Percentiles rank a stretch among this genome's conserved stretches.
Conservation (phyloP, 2,888 invertebrate species). For the Cyclophora punctaria region DNA sequence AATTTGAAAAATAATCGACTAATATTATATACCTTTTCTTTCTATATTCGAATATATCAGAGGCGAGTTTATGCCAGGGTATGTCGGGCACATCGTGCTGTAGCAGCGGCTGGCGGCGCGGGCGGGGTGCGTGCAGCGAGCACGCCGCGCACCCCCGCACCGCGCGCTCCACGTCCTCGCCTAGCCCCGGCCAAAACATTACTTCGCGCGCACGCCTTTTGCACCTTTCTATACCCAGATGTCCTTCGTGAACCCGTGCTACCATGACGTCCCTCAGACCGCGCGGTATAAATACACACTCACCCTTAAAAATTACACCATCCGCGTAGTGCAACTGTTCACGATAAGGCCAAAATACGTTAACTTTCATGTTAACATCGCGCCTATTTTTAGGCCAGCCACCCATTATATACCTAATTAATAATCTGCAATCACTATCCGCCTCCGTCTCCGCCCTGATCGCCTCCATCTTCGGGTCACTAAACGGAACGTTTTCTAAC, state of each 20-base stretch:
- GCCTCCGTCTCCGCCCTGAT: no score
- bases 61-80: background rate
- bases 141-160: background rate
- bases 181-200: constrained; percentile 17
- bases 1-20: background rate
- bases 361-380: background rate
- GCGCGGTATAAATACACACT: background rate
- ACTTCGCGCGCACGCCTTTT: constrained; percentile 24
- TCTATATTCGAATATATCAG: background rate
- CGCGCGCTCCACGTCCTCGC: background rate
- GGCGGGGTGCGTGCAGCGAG: background rate
- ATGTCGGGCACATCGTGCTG: background rate
- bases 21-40: background rate
- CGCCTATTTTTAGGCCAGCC: background rate
- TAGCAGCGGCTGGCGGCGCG: background rate
- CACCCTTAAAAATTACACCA: background rate
- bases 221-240: constrained; percentile 4
- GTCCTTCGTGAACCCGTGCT: background rate
- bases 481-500: background rate
- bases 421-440: background rate
- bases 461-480: no score
- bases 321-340: background rate
- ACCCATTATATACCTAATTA: background rate
- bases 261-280: background rate
- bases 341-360: background rate